These are phyloP conservation scores for Heloderma charlesbogerti DNA, from an alignment of 2,113 vertebrate genomes.

Conservation along the genomic window DNA sequence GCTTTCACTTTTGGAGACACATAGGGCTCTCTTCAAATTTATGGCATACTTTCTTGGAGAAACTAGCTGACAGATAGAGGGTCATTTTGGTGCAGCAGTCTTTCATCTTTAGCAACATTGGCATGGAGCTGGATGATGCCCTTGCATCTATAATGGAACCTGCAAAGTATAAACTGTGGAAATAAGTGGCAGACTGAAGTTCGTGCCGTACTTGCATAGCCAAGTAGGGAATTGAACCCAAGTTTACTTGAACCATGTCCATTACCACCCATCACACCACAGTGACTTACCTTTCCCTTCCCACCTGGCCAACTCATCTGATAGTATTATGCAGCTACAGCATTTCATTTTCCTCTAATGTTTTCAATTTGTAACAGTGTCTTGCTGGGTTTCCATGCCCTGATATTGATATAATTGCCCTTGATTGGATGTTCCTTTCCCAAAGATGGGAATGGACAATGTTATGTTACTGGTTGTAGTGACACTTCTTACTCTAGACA, in stretches of 20 bases:
- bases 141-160: background rate
- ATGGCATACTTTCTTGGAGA: conserved; percentile 44
- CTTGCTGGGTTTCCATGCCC: conserved; percentile 34
- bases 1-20: conserved; percentile 51
- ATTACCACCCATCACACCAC: background rate
- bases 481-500: conserved; percentile 23
- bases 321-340: conserved; percentile 38
- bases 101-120: conserved; percentile 11
- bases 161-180: background rate
- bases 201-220: background rate
- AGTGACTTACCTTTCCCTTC: no score
- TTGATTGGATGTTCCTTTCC: conserved; percentile 36
- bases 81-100: background rate
- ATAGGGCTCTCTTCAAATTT: conserved; percentile 49
- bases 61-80: conserved; percentile 40
- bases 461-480: conserved; percentile 32
- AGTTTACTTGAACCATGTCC: background rate
- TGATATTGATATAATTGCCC: conserved; percentile 37
- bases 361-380: conserved; percentile 31
- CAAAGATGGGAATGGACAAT: background rate
- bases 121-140: background rate
- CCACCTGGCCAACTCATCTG: background rate
- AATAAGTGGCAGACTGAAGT: background rate
- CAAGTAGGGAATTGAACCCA: background rate
- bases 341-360: conserved; percentile 42